Evolutionary conservation across 2,797 vertebrate genomes (phyloP), one percentile per base, ranked within the genome.

Genomic region (Cottoperca gobio): DNA sequence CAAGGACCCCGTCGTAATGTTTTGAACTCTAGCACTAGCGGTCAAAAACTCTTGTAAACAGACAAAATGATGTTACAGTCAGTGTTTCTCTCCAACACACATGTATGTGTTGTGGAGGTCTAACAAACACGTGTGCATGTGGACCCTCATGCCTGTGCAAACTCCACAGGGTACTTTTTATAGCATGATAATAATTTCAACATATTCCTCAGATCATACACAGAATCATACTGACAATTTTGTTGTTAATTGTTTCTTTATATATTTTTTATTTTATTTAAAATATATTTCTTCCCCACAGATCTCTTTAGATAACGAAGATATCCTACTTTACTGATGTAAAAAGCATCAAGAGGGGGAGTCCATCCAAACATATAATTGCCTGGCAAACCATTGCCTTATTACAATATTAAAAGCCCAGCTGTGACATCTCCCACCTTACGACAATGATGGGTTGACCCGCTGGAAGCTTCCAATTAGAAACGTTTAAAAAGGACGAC

Each of bases 401-500:
- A 16, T 8, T 14, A 0, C 16, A 17, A 11, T 43, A 21, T 13
- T 39, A 23, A 16, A 19, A 42, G 37, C 16, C 37, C 4, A 17
- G n/a, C 10, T 2, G 9, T 19, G 39, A 14, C 49, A 49, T 31
- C 10, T 13, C 16, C 21, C 21, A n/a, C 11, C 2, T 28, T 7
- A 0, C 13, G 57, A 65, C 37, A 40, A 28, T 48, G 39, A 39
- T 26, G 24, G 9, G n/a, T 40, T 35, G 31, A 61, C 26, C 28
- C 3, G 19, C 46, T 48, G 14, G 4, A 54, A 5, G 49, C 48
- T 45, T 26, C 43, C 21, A 23, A 43, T 50, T 50, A 13, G 39
- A 78, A 62, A 5, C 19, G 6, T 33, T 69, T 49, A 13, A 46
- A 69, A 57, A 19, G 26, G 19, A 43, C 35, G 62, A 78, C 5